Evolutionary conservation across 2,797 vertebrate genomes (phyloP).

Genomic region (Fundulus diaphanus): DNA sequence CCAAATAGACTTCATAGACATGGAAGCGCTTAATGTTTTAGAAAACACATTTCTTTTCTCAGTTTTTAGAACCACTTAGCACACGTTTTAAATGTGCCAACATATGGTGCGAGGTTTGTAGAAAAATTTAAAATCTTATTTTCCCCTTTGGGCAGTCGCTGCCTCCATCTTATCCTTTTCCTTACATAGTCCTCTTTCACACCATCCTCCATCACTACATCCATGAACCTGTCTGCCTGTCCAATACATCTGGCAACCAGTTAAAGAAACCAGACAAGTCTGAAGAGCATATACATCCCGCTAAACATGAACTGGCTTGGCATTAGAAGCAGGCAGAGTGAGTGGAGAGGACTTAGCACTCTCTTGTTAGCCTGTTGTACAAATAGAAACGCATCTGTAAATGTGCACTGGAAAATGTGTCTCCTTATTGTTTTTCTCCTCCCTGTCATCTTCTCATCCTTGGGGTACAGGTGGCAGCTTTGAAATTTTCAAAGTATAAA

Average conservation of each 20-base stretch:
- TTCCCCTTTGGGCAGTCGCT: no score
- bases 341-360: background rate
- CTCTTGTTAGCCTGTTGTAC: background rate
- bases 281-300: background rate
- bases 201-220: background rate
- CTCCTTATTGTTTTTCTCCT: background rate
- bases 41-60: background rate
- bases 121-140: background rate
- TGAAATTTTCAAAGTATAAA: background rate
- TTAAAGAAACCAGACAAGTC: background rate
- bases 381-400: no score
- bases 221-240: background rate
- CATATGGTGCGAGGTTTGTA: background rate
- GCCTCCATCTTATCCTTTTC: no score
- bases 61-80: background rate
- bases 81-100: background rate
- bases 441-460: background rate
- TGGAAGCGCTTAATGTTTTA: background rate
- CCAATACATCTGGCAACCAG: background rate
- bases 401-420: background rate
- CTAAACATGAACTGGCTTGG: background rate
- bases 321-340: background rate
- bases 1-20: background rate
- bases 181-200: background rate
- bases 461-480: background rate